phyloP scores from a whole-genome alignment of 2,888 invertebrate genomes.

The Spodoptera littoralis region DNA sequence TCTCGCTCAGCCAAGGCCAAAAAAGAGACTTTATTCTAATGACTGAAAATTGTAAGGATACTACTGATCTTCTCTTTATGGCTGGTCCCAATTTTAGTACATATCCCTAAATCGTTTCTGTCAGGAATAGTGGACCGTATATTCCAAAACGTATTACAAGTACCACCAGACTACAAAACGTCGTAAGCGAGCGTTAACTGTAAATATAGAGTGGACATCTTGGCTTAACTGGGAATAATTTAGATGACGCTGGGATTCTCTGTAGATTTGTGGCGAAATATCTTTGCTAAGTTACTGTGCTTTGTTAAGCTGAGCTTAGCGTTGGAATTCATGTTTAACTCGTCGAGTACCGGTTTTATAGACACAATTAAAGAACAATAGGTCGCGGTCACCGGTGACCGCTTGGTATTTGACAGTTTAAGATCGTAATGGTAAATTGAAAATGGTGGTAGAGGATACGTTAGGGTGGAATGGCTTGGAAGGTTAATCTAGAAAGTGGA shows the following conservation, averaged over 20 bases:
- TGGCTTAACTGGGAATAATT: constrained; percentile 46
- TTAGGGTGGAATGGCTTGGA: background rate
- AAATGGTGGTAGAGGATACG: constrained; percentile 7
- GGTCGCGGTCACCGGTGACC: no score
- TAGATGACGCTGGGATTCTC: constrained; percentile 38
- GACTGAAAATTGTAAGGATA: no score
- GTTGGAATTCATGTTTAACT: constrained; percentile 16
- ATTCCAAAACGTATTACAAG: constrained; percentile 62
- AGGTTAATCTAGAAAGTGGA: no score
- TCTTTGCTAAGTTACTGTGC: constrained; percentile 26
- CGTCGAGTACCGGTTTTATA: no score
- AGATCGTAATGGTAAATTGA: background rate
- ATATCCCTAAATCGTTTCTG: constrained; percentile 9
- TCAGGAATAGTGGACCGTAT: constrained; percentile 48
- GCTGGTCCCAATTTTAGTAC: no score
- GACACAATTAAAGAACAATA: no score
- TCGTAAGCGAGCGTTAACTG: constrained; percentile 65
- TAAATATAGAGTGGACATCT: constrained; percentile 71
- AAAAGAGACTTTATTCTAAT: no score
- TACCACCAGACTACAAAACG: constrained; percentile 83
- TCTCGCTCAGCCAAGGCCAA: no score
- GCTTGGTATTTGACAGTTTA: no score
- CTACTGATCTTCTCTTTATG: no score
- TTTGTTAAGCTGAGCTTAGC: constrained; percentile 20
- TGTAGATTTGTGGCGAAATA: constrained; percentile 40